Evolutionary conservation across 2,113 vertebrate species (phyloP), one percentile per base, ranked within the genome.

Genomic region (Etheostoma spectabile): DNA sequence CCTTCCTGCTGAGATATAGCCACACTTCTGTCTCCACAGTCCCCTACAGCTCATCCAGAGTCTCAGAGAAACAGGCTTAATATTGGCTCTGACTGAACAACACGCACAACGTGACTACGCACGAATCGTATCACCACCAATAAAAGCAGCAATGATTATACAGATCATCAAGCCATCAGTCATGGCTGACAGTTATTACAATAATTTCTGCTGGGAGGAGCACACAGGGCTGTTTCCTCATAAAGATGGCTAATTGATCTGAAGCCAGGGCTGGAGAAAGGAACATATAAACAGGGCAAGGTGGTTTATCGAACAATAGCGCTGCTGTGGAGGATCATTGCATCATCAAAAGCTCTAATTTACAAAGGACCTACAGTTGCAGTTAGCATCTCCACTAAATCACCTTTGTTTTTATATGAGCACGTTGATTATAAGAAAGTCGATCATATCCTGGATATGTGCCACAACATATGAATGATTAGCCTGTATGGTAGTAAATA

Each of bases 71-170:
- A 72, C 64, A 82, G 48, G 70, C 67, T 57, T 77, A 71, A 78
- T 82, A 59, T 27, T 56, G 75, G 59, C 77, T 66, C 68, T 51
- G 73, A 69, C 65, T 74, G 59, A 82, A 72, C 72, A 24, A 74
- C 18, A 30, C 51, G 62, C 59, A 66, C 52, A 42, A 85, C 70
- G 69, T 83, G 89, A 86, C 87, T 82, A 27, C 42, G 77, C 77
- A 88, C 63, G 85, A 87, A 82, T 89, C 87, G 75, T 18, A 79
- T 75, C 68, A 57, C 24, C 38, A 22, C 80, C 72, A 76, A 89
- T 91, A 90, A 90, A 92, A 86, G 12, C 72, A 74, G 80, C 77
- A 75, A 79, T 64, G 33, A 74, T 86, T 87, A 79, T 80, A 79
- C 80, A 81, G 67, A 71, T 88, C 87, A 86, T 91, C 61, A 83